A percentile compares a stretch with the other conserved stretches of the same genome.
Conservation (phyloP, 1,140 invertebrate genomes). For the Pseudachorutes palmiensis region DNA sequence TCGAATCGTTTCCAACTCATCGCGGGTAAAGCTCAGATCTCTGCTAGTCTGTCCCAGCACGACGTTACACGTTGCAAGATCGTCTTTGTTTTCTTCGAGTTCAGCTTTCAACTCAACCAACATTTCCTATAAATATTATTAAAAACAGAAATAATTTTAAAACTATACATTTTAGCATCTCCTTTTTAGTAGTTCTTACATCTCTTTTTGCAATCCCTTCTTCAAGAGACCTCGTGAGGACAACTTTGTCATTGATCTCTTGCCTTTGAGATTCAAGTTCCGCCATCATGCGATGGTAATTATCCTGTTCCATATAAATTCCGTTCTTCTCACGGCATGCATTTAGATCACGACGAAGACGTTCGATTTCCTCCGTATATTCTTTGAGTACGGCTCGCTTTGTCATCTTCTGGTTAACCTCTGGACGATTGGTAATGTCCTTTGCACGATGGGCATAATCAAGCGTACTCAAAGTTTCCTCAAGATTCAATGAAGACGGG, state of each 20-base stretch:
- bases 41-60: constrained; percentile 10
- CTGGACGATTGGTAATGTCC: constrained; percentile 90
- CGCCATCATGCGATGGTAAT: constrained; percentile 65
- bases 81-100: constrained; percentile 17
- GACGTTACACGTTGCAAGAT: constrained; percentile 12
- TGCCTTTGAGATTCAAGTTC: constrained; percentile 61
- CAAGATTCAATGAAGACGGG: constrained; percentile 73
- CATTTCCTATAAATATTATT: constrained; percentile 19
- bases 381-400: constrained; percentile 78
- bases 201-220: constrained; percentile 57
- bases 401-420: constrained; percentile 86
- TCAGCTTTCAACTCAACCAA: background rate
- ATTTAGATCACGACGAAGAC: constrained; percentile 73
- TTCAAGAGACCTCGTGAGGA: constrained; percentile 57
- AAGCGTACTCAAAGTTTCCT: constrained; percentile 89
- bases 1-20: constrained; percentile 49
- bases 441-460: constrained; percentile 95
- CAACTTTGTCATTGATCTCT: constrained; percentile 62
- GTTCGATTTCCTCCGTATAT: constrained; percentile 84
- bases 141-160: background rate
- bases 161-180: background rate
- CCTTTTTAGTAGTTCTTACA: constrained; percentile 40
- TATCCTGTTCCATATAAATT: constrained; percentile 73
- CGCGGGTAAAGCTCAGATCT: constrained; percentile 48
- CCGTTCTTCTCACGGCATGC: constrained; percentile 75